Percentiles rank a stretch among this genome's conserved stretches.
These are phyloP conservation scores for Entomyzon cyanotis DNA, from an alignment of 2,113 vertebrate genomes.

Conservation along the genomic window DNA sequence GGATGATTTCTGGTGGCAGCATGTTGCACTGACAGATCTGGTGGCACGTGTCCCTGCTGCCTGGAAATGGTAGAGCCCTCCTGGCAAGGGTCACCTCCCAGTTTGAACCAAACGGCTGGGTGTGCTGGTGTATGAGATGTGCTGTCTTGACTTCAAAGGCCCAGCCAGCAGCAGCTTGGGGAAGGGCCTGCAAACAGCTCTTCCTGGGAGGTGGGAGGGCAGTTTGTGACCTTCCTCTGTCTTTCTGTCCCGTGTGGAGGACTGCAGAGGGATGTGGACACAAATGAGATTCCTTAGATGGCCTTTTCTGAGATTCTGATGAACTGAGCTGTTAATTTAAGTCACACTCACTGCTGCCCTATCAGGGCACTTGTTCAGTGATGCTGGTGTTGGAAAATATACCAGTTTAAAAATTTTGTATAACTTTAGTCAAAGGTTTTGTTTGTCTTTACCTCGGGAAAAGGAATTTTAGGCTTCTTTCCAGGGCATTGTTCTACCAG, in stretches of 20 bases:
- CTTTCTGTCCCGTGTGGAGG: neutral
- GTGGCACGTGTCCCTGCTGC: rapidly evolving
- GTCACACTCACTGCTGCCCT: neutral
- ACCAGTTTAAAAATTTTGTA: too few species aligned
- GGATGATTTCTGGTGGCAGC: neutral
- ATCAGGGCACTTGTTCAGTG: neutral
- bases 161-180: neutral
- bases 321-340: neutral
- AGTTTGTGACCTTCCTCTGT: neutral
- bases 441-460: too few species aligned
- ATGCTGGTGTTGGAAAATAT: neutral
- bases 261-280: neutral
- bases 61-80: neutral
- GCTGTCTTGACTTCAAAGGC: neutral
- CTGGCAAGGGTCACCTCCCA: neutral
- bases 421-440: too few species aligned
- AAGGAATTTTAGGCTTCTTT: too few species aligned
- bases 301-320: neutral
- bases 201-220: neutral
- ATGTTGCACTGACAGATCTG: neutral
- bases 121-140: neutral
- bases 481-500: too few species aligned
- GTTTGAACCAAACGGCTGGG: neutral
- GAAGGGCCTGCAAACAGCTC: neutral
- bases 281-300: neutral